Evolutionary conservation across 2,888 invertebrate genomes (phyloP), one percentile per base, ranked within the genome.

Genomic region (Sphaeridia pumilis): DNA sequence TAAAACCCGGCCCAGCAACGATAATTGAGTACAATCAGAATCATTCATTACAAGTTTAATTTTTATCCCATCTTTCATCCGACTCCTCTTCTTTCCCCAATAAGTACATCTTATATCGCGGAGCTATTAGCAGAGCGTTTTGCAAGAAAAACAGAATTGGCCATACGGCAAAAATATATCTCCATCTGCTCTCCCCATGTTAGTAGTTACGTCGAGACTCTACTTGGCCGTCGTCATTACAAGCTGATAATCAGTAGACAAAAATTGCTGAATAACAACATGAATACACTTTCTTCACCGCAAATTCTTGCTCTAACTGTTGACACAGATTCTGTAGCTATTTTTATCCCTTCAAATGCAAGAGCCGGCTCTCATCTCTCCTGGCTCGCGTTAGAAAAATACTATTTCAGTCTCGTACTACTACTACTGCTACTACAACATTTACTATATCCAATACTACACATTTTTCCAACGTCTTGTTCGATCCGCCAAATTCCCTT

Each of bases 321-420:
- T 38, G 38, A 38, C 38, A 38, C 20, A 38, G 38, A 38, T 38
- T 38, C 38, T 7, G 38, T 38, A 17, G 12, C 38, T 38, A 38
- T 38, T 38, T 38, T 17, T 38, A 38, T 38, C 38, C 14, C 17
- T 17, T 38, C 17, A 38, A 38, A 17, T 14, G 38, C 17, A 17
- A n/a, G n/a, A n/a, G n/a, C n/a, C n/a, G n/a, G 38, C 12, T 5
- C 38, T 14, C 10, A 38, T 38, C 10, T 38, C 20, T 38, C 10
- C 10, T 31, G 31, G 31, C 31, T 31, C 31, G 31, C 14, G 31
- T 31, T 31, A 14, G 14, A 14, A 31, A 31, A 31, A 31, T 31
- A 31, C 31, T 31, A 31, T 31, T 31, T 31, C 31, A 7, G 7
- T 10, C 31, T 10, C 31, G 14, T 14, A 10, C 10, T 31, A 14